These are phyloP conservation scores for Papilio elwesi DNA, from an alignment of 2,888 invertebrate genomes.

Conservation along the genomic window DNA sequence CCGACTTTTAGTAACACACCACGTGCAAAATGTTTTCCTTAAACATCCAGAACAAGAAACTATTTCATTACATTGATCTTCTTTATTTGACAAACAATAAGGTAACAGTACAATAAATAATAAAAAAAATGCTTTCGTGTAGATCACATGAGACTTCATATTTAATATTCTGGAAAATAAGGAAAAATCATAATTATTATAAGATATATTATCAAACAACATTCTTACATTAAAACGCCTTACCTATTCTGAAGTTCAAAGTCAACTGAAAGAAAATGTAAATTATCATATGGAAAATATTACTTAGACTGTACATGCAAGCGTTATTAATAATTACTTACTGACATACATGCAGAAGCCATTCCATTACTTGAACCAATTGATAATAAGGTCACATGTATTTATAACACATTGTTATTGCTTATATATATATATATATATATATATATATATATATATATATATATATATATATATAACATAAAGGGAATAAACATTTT, in stretches of 20 bases:
- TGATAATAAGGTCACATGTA: conserved; percentile 30
- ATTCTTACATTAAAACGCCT: background rate
- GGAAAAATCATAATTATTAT: background rate
- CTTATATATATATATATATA: background rate
- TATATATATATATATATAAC: no score
- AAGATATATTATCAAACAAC: no score
- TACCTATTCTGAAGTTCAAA: conserved; percentile 14
- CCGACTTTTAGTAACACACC: conserved; percentile 72
- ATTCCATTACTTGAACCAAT: conserved; percentile 26
- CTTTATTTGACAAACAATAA: conserved; percentile 29
- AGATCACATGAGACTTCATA: conserved; percentile 10
- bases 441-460: background rate
- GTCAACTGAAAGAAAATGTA: conserved; percentile 9
- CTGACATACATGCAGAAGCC: conserved; percentile 3
- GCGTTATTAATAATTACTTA: conserved; percentile 16
- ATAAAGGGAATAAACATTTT: background rate
- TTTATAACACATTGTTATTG: conserved; percentile 24
- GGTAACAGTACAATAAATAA: conserved; percentile 11
- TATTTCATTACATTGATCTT: conserved; percentile 47
- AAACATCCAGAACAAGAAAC: conserved; percentile 65
- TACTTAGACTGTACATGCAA: background rate
- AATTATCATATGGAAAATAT: conserved; percentile 9
- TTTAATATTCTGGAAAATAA: conserved; percentile 9
- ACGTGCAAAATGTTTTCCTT: conserved; percentile 60
- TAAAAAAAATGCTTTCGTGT: background rate